phyloP scores from a whole-genome alignment of 2,797 vertebrate species.

The Xenops minutus region DNA sequence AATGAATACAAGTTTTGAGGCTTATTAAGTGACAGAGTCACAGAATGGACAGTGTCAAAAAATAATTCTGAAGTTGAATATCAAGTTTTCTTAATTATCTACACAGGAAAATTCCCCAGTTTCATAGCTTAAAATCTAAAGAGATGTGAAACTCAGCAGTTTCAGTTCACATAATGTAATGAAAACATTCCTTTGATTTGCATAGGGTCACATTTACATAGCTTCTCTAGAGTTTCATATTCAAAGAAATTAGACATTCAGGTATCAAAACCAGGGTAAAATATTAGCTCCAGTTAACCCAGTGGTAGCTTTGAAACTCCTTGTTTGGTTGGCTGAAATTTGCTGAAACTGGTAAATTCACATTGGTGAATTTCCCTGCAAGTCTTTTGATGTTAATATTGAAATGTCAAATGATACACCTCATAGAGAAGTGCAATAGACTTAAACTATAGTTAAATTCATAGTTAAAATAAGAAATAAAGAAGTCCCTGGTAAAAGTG shows the following conservation, averaged over 20 bases:
- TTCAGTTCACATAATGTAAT: constrained; percentile 40
- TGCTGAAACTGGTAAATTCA: background rate
- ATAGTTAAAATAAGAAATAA: constrained; percentile 38
- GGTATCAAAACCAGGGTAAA: background rate
- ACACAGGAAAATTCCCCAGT: background rate
- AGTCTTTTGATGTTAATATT: background rate
- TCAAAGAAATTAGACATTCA: constrained; percentile 20
- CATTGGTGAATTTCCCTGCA: background rate
- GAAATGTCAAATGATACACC: constrained; percentile 31
- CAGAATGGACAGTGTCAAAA: background rate
- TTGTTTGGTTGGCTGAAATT: background rate
- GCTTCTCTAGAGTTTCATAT: background rate
- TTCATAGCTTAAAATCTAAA: constrained; percentile 2
- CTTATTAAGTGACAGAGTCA: background rate
- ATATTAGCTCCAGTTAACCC: background rate
- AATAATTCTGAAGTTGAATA: background rate
- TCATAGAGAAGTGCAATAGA: background rate
- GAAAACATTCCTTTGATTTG: constrained; percentile 58
- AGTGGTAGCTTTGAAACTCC: background rate
- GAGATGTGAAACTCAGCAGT: constrained; percentile 63
- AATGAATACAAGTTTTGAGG: background rate
- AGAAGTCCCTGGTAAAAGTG: background rate
- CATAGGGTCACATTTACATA: constrained; percentile 35
- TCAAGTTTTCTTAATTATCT: background rate
- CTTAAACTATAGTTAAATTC: constrained; percentile 13